phyloP scores from a whole-genome alignment of 2,888 invertebrate species.

The Rhogogaster chlorosoma region DNA sequence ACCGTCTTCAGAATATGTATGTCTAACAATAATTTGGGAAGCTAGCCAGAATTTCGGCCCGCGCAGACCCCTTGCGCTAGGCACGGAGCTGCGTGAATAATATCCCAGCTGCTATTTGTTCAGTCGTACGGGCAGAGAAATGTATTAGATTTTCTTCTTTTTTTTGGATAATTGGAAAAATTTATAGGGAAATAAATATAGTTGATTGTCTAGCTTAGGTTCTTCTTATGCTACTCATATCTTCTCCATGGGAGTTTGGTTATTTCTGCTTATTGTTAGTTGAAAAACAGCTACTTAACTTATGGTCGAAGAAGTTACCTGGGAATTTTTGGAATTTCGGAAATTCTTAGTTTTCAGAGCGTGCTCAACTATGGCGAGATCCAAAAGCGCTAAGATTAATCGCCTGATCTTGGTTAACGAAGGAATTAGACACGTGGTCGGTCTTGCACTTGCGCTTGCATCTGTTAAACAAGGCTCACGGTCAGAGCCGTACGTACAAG shows the following conservation, averaged over 20 bases:
- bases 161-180: background rate
- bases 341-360: background rate
- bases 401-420: background rate
- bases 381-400: background rate
- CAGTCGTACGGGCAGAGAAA: background rate
- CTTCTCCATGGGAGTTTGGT: background rate
- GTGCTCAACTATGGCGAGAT: background rate
- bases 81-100: background rate
- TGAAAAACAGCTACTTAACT: background rate
- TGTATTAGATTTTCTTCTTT: background rate
- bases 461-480: slow-evolving; percentile 27
- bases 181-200: no score
- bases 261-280: background rate
- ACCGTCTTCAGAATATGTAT: background rate
- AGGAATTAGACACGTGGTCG: background rate
- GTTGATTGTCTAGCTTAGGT: background rate
- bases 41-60: slow-evolving; percentile 2
- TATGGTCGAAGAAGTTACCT: no score
- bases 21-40: slow-evolving; percentile 26
- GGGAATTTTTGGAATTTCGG: background rate
- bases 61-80: background rate
- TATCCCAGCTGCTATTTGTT: background rate
- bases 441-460: slow-evolving; percentile 1
- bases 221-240: background rate
- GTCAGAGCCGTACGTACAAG: background rate